Evolutionary conservation across 2,888 invertebrate genomes (phyloP), one percentile per base, ranked within the genome.

Genomic region (Drosophila yooni): DNA sequence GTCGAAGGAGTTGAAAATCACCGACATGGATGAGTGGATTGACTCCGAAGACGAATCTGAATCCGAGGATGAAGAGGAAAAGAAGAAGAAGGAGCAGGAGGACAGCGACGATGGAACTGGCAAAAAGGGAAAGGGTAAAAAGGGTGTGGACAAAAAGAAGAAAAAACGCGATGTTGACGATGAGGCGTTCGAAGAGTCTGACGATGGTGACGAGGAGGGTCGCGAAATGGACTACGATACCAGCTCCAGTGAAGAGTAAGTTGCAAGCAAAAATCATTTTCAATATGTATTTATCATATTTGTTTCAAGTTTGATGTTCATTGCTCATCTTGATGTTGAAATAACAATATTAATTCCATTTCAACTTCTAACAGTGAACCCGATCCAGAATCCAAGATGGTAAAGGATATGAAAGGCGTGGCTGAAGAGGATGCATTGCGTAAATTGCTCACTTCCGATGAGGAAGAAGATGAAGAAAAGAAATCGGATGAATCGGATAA

Each of bases 151-250:
- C 18, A 94, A 94, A 21, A 94, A 95, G 61, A 95, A 95, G 75
- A 97, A 97, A 90, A 97, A 97, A 89, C 96, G 96, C 65, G 96
- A 96, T 76, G 96, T 97, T 0, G 96, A 98, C 74, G 96, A 97
- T 81, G 98, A 99, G 91, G 98, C 98, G 0, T 95, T 97, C 64
- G 99, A 99, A 92, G 99, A 99, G 91, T 98, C 98, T 79, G 99
- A 99, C 92, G 99, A 99, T 92, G 99, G 98, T 0, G 99, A 99
- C 92, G 98, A 97, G 89, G 99, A 99, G 93, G 99, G 99, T 0
- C 93, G 97, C 61, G 99, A 99, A 94, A 95, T 96, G 81, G 99
- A 99, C 93, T 99, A 99, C 91, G 98, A 99, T 90, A 97, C 98
- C 0, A 97, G 97, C 91, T 97, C 96, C 0, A 96, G 97, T 0